Evolutionary conservation across 2,888 invertebrate genomes (phyloP).

Genomic region (Leptopterna dolabrata): DNA sequence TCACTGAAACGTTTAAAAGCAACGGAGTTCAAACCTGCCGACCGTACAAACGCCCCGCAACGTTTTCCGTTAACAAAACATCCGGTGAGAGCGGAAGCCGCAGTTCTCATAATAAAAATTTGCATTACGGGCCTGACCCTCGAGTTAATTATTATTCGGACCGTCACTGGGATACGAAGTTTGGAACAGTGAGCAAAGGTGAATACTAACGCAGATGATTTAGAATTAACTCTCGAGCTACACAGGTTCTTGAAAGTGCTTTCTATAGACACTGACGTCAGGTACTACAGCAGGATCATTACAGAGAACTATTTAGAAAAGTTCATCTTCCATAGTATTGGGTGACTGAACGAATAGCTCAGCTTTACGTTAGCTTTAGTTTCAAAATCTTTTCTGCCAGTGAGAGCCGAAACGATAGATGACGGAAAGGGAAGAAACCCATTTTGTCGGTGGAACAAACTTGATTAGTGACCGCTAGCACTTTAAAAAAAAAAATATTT

Average conservation of each 20-base stretch:
- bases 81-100: not conserved
- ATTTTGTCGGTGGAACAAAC: too few relatives aligned
- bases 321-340: too few relatives aligned
- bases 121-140: not conserved
- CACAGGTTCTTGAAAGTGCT: not conserved
- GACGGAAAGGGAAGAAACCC: too few relatives aligned
- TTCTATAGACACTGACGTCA: too few relatives aligned
- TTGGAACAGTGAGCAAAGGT: not conserved
- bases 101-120: not conserved
- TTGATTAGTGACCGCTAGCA: too few relatives aligned
- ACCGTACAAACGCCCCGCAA: not conserved
- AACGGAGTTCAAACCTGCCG: not conserved
- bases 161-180: not conserved
- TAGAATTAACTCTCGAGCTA: not conserved
- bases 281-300: too few relatives aligned
- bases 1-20: not conserved
- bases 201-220: not conserved
- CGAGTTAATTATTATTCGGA: not conserved
- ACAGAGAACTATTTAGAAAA: too few relatives aligned
- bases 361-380: too few relatives aligned
- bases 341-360: too few relatives aligned
- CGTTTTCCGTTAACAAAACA: not conserved
- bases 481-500: too few relatives aligned
- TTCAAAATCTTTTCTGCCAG: too few relatives aligned
- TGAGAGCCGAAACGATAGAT: too few relatives aligned